These are phyloP conservation scores for Zosterops pallidus DNA, from an alignment of 2,113 vertebrate species.

Conservation along the genomic window DNA sequence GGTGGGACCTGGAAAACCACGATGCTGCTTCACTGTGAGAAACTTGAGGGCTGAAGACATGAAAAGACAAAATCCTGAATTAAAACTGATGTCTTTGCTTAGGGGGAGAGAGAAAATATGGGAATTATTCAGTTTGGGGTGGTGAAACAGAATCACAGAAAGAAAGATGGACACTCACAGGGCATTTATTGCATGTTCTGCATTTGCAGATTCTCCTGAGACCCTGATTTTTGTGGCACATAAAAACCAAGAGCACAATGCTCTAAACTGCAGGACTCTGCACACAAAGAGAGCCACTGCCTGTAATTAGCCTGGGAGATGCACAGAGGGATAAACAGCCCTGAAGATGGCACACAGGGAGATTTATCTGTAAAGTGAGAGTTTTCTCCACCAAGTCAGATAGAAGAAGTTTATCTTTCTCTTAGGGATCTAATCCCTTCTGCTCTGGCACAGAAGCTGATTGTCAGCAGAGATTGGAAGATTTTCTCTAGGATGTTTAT, in stretches of 20 bases:
- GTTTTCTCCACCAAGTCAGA: not conserved
- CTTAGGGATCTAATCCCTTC: not conserved
- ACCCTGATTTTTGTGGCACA: not conserved
- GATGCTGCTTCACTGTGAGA: not conserved
- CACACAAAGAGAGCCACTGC: not conserved
- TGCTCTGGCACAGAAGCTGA: not conserved
- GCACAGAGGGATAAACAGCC: not conserved
- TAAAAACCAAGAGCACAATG: not conserved
- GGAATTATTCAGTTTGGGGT: not conserved
- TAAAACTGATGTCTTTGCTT: not conserved
- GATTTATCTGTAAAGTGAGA: constrained; percentile 4
- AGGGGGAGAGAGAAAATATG: not conserved
- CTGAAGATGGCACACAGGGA: not conserved
- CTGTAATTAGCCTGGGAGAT: not conserved
- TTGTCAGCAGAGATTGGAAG: not conserved
- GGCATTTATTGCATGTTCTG: not conserved
- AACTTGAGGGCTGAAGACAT: not conserved
- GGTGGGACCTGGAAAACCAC: not conserved
- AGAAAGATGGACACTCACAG: not conserved
- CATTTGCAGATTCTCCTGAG: not conserved
- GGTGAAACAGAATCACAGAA: not conserved
- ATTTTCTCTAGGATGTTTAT: constrained; percentile 1
- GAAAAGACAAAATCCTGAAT: not conserved
- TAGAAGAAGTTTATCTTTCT: constrained; percentile 4
- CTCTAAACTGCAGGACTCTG: not conserved